Percentiles rank a stretch among this genome's conserved stretches.
These are phyloP conservation scores for Leptocoma aspasia DNA, from an alignment of 2,113 vertebrate species.

Conservation along the genomic window DNA sequence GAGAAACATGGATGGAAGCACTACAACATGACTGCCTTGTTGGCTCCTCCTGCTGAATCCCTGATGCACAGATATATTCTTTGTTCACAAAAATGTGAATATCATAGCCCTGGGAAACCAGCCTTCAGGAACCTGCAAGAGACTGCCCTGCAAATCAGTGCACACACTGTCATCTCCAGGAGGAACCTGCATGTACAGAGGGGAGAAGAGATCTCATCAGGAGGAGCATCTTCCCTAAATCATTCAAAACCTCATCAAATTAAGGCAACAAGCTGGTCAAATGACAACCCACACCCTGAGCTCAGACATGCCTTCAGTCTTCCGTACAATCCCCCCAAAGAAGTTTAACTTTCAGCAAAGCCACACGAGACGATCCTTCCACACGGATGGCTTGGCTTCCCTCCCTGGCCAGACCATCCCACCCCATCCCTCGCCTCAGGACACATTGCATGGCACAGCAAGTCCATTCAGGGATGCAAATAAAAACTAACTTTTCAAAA, in stretches of 20 bases:
- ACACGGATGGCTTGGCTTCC: neutral
- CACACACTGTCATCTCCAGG: neutral
- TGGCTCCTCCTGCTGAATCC: neutral
- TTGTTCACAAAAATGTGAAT: neutral
- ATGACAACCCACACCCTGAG: neutral
- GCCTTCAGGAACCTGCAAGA: neutral
- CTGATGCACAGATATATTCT: neutral
- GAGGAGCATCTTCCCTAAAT: neutral
- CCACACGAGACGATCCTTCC: neutral
- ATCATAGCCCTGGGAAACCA: neutral
- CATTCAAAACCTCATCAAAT: neutral
- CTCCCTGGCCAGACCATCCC: neutral
- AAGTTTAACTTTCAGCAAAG: neutral
- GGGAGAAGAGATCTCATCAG: neutral
- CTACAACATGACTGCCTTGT: neutral
- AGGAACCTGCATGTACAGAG: neutral
- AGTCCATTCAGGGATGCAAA: neutral
- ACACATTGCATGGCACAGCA: neutral
- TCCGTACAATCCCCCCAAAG: neutral
- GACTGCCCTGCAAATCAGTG: neutral
- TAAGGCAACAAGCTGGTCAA: neutral
- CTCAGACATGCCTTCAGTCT: neutral
- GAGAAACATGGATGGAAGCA: neutral
- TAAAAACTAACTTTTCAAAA: neutral
- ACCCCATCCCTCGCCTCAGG: accelerated